Percentiles rank a stretch among this genome's conserved stretches.
Evolutionary conservation across 35 echinoderm and acorn worm species (phyloP).

Genomic region (Eucidaris tribuloides): DNA sequence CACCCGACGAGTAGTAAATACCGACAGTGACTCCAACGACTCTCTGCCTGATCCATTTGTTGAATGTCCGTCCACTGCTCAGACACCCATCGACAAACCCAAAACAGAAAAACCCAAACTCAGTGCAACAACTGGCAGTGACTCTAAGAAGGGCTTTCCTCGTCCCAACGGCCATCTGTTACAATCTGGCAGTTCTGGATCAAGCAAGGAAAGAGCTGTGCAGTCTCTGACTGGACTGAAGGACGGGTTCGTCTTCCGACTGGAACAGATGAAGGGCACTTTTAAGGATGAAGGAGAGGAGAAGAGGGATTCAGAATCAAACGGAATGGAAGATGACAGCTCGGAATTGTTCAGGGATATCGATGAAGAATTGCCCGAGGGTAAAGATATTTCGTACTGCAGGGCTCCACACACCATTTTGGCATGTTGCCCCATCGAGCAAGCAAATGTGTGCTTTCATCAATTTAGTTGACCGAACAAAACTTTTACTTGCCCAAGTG

Average conservation of each 20-base stretch:
- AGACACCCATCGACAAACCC: neutral
- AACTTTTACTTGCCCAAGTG: too few relatives aligned
- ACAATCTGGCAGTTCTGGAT: neutral
- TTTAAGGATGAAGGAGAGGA: neutral
- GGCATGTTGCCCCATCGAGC: too few relatives aligned
- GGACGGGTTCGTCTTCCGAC: neutral
- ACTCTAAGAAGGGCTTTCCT: conserved; percentile 8
- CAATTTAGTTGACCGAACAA: too few relatives aligned
- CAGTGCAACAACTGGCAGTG: neutral
- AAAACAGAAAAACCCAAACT: neutral
- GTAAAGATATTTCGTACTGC: too few relatives aligned
- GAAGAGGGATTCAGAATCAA: neutral
- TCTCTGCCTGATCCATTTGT: neutral
- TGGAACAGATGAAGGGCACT: neutral
- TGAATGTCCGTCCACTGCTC: neutral
- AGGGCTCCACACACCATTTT: too few relatives aligned
- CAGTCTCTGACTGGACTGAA: neutral
- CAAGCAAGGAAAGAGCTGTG: neutral
- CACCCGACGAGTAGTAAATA: neutral
- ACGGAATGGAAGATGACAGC: neutral
- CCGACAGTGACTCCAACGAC: neutral
- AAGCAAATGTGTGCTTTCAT: too few relatives aligned
- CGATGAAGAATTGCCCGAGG: conserved; percentile 13
- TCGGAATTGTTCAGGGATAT: neutral
- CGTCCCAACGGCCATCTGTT: neutral